These are phyloP conservation scores for Tadarida brasiliensis DNA, from an alignment of 2,797 vertebrate genomes.

Conservation along the genomic window DNA sequence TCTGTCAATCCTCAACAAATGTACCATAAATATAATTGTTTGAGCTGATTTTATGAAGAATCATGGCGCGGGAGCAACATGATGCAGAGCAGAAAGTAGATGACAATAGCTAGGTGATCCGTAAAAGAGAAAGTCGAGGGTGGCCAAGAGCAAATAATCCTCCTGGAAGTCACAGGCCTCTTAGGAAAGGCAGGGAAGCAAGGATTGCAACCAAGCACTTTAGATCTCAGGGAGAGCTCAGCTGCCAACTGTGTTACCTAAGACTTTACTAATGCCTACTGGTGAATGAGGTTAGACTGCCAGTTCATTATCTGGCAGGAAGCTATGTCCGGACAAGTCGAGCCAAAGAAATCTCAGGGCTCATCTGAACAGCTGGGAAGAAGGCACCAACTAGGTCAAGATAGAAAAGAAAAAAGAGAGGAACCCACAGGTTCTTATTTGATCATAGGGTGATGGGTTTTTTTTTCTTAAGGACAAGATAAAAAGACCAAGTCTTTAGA, in stretches of 20 bases:
- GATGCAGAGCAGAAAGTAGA: not conserved
- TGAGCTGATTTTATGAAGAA: not conserved
- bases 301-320: not conserved
- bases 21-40: not conserved
- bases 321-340: not conserved
- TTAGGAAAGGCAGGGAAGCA: not conserved
- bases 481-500: not conserved
- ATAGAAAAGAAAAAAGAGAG: not conserved
- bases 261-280: not conserved
- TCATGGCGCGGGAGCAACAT: not conserved
- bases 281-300: not conserved
- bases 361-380: not conserved
- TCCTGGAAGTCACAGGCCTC: not conserved
- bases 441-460: not conserved
- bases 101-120: not conserved
- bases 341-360: not conserved
- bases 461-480: not conserved
- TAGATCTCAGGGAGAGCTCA: not conserved
- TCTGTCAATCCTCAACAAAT: constrained; percentile 25
- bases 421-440: not conserved
- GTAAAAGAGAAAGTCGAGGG: not conserved
- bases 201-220: not conserved
- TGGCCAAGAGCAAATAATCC: not conserved
- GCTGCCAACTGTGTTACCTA: not conserved
- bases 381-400: not conserved